Base-by-base conservation (phyloP, 2,888 invertebrate genomes). In the Ectropis crepuscularia region DNA sequence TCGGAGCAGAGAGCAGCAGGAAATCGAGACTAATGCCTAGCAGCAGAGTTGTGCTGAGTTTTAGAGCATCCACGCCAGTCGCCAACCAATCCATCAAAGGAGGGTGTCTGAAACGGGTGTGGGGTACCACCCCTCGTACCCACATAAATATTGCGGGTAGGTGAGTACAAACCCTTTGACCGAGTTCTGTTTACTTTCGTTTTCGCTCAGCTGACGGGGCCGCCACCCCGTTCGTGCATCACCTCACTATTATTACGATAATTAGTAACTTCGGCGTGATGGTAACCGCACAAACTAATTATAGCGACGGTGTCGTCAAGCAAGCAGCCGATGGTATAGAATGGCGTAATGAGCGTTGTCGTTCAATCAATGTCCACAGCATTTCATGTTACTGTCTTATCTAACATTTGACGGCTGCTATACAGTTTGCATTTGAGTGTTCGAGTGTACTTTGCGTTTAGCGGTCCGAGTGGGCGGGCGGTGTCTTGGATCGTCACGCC, bases 101-200 rank as follows among this genome's bases (percentile, higher is more conserved):
- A 87, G 90, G 91, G 90, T 80, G 89, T 80, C 86, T 80, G 87
- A 78, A 87, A 86, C 81, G 89, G 90, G 90, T 84, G 90, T 87
- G 89, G 85, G 81, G 88, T 76, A 74, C 75, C 72, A 80, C 82
- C 85, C 86, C 82, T 82, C 82, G 84, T 89, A 87, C 90, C 92
- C 90, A 92, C 92, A 92, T 92, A 92, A 92, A 92, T 92, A 92
- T 92, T 92, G 92, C 87, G 91, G 90, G 92, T 92, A 92, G 92
- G 91, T 89, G 92, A 91, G 87, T 90, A 90, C 91, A 90, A 91
- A 92, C 93, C 93, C 93, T 93, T 93, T 93, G 93, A 93, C 93
- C 93, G 93, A 93, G 92, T 93, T 92, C 92, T 93, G 92, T 92
- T 92, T 92, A 93, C 93, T 93, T 93, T 93, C 93, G 89, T 91